Evolutionary conservation across 2,888 invertebrate genomes (phyloP).

Genomic region (Neoascia interrupta): DNA sequence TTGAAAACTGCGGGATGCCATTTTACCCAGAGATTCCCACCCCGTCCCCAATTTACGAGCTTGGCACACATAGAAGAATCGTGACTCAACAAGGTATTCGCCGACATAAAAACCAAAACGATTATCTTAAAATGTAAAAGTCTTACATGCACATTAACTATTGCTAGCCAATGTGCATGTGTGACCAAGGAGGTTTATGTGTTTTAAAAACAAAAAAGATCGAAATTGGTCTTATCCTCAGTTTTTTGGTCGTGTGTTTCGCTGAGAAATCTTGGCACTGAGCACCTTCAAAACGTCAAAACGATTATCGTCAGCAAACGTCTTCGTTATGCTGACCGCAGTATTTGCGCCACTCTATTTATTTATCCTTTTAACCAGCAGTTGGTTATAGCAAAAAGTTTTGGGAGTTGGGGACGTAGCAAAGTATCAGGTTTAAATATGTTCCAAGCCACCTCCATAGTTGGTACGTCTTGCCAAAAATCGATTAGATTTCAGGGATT

Average conservation of each 20-base stretch:
- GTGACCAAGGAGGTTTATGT: no score
- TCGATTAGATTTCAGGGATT: conserved; percentile 43
- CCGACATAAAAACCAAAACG: conserved; percentile 45
- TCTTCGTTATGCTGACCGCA: conserved; percentile 37
- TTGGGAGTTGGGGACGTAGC: background rate
- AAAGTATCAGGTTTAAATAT: conserved; percentile 26
- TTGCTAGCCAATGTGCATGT: no score
- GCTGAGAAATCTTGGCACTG: no score
- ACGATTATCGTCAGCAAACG: conserved; percentile 54
- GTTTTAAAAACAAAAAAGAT: no score
- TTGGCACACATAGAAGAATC: conserved; percentile 14
- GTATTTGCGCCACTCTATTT: conserved; percentile 44
- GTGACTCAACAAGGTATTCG: conserved; percentile 32
- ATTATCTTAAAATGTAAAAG: no score
- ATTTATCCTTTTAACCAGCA: conserved; percentile 23
- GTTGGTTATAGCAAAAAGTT: conserved; percentile 11
- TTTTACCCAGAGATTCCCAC: no score
- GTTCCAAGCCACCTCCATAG: conserved; percentile 17
- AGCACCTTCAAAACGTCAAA: conserved; percentile 50
- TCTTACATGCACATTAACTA: no score
- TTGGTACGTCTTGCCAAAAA: conserved; percentile 23
- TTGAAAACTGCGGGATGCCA: conserved; percentile 26
- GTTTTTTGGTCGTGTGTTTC: no score
- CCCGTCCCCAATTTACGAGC: background rate
- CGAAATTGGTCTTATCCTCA: no score